A percentile compares a stretch with the other conserved stretches of the same genome.
These are phyloP conservation scores for Rapana venosa DNA, from an alignment of 2,888 invertebrate species.

Conservation along the genomic window DNA sequence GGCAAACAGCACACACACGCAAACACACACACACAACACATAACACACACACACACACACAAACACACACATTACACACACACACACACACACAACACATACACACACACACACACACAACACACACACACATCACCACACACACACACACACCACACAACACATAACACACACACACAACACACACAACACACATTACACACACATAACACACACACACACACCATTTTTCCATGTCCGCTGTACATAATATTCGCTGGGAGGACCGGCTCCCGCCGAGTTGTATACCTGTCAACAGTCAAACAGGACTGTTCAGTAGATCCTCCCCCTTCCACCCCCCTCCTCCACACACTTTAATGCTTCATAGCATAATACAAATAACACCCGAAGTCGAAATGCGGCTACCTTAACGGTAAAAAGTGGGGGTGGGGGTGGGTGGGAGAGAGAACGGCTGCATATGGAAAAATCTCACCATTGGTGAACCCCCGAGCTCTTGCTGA, in stretches of 20 bases:
- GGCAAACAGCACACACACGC: not conserved
- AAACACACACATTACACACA: conserved; percentile 3
- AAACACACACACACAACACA: too few species aligned
- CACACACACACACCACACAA: not conserved
- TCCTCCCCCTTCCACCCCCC: too few species aligned
- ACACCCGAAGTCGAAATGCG: too few species aligned
- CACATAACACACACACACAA: not conserved
- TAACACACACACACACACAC: not conserved
- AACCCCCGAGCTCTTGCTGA: too few species aligned
- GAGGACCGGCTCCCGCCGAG: not conserved
- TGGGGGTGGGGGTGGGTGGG: too few species aligned
- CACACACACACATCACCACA: not conserved
- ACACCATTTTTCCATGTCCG: not conserved
- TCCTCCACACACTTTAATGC: too few species aligned
- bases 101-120: not conserved
- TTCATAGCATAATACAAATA: too few species aligned
- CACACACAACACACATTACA: conserved; percentile 20
- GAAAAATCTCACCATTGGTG: too few species aligned
- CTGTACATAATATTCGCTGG: not conserved
- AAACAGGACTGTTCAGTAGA: too few species aligned
- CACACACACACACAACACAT: conserved; percentile 14
- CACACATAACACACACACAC: conserved; percentile 20
- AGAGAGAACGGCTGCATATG: too few species aligned
- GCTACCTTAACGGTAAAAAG: too few species aligned
- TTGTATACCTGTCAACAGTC: not conserved